Base-by-base conservation (phyloP, 2,888 invertebrate species). In the Scaptomyza caliginosa region DNA sequence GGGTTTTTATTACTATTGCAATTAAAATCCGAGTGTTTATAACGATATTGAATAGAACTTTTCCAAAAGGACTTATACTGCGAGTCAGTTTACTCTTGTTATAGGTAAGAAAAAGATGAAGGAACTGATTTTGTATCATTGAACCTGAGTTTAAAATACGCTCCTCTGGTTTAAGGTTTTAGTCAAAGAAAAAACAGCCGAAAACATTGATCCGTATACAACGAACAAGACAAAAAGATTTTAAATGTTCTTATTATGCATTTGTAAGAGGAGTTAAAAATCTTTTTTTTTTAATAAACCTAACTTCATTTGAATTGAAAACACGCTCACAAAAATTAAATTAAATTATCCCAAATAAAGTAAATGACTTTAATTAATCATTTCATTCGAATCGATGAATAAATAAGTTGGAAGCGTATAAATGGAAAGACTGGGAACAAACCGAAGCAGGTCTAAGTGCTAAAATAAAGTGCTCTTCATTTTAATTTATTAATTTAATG, bases 401-500 rank as follows among this genome's bases (percentile, higher is more conserved):
- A 46, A 49, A 55, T 10, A 23, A 10, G 11, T 42, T 19, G 34
- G 17, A 7, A 32, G 38, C 4, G 30, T n/a, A n/a, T 30, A 4
- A 30, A 6, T 13, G 32, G 42, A 7, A 7, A 24, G 2, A 17
- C 2, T n/a, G 7, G 11, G 23, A 16, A 3, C 4, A 4, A 13
- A n/a, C 28, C 11, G 36, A 5, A 19, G n/a, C 42, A 30, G 2
- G 55, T 16, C 24, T 62, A 64, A 67, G 76, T 76, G 69, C 81
- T 84, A 70, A 86, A 88, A 83, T 80, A 79, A 88, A 83, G 88
- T 83, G 83, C 83, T 83, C 88, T 83, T 67, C 68, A 79, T 86
- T 83, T 86, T 88, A 88, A 83, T 83, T 83, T 83, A 88, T 83
- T 88, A 88, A 83, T 83, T 83, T 83, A 88, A 83, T 83, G 83